Evolutionary conservation across 1,140 invertebrate species (phyloP).

Genomic region (Brachionus manjavacas): DNA sequence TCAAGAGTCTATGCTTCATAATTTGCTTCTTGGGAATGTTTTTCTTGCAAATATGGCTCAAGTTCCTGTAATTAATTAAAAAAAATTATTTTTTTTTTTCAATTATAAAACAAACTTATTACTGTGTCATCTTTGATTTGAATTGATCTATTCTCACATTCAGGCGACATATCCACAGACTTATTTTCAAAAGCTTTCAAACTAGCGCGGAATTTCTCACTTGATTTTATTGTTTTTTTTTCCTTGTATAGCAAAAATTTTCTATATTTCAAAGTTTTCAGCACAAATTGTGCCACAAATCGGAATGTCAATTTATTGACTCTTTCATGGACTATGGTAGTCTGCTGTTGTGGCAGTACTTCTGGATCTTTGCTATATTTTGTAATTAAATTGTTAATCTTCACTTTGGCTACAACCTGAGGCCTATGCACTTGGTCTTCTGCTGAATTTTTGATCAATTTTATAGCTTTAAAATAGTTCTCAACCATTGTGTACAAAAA

Average conservation of each 20-base stretch:
- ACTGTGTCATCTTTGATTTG: neutral
- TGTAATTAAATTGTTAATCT: neutral
- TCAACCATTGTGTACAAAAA: constrained; percentile 18
- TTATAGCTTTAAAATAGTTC: constrained; percentile 20
- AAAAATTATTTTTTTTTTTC: neutral
- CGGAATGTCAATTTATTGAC: neutral
- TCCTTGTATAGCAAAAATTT: constrained; percentile 15
- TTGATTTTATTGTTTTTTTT: neutral
- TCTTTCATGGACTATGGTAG: neutral
- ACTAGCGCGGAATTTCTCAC: constrained; percentile 4
- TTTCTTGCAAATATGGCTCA: neutral
- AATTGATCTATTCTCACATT: neutral
- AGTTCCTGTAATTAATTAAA: neutral
- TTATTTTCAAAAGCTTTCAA: constrained; percentile 1
- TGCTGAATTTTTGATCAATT: neutral
- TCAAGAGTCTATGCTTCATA: too few species aligned
- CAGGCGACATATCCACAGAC: neutral
- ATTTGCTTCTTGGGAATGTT: too few species aligned
- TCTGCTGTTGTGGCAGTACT: neutral
- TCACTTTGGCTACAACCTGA: neutral
- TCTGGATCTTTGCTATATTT: constrained; percentile 8
- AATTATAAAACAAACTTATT: neutral
- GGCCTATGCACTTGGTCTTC: neutral
- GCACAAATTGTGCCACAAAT: neutral
- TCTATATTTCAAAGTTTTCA: neutral